phyloP scores from a whole-genome alignment of 2,113 vertebrate species.

The Epinephelus lanceolatus region DNA sequence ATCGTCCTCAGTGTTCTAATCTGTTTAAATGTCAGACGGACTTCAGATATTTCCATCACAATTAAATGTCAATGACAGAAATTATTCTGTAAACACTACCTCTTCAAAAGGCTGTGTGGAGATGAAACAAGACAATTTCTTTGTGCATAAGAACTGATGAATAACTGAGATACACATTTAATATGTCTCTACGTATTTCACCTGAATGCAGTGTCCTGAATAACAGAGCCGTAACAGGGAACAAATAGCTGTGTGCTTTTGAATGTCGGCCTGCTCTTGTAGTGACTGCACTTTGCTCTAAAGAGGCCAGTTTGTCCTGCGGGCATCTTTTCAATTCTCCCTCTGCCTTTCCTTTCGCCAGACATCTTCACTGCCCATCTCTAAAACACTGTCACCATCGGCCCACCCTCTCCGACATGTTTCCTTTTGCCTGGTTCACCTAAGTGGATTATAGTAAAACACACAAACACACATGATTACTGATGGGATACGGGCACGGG shows the following conservation, averaged over 20 bases:
- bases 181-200: not conserved
- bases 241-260: conserved; percentile 37
- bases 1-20: no score
- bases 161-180: not conserved
- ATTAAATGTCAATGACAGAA: no score
- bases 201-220: not conserved
- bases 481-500: not conserved
- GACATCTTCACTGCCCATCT: conserved; percentile 4
- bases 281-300: conserved; percentile 52
- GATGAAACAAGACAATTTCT: no score
- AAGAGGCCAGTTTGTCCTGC: conserved; percentile 45
- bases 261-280: conserved; percentile 27
- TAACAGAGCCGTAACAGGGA: conserved; percentile 2
- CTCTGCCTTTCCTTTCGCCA: not conserved
- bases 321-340: conserved; percentile 40
- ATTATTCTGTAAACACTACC: no score
- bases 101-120: no score
- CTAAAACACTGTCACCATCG: not conserved
- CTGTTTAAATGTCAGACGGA: no score
- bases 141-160: not conserved
- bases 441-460: conserved; percentile 1
- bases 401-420: not conserved
- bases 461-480: not conserved
- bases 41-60: no score
- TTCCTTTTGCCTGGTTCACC: not conserved